phyloP scores from a whole-genome alignment of 2,113 vertebrate genomes.

The Anser brachyrhynchus region DNA sequence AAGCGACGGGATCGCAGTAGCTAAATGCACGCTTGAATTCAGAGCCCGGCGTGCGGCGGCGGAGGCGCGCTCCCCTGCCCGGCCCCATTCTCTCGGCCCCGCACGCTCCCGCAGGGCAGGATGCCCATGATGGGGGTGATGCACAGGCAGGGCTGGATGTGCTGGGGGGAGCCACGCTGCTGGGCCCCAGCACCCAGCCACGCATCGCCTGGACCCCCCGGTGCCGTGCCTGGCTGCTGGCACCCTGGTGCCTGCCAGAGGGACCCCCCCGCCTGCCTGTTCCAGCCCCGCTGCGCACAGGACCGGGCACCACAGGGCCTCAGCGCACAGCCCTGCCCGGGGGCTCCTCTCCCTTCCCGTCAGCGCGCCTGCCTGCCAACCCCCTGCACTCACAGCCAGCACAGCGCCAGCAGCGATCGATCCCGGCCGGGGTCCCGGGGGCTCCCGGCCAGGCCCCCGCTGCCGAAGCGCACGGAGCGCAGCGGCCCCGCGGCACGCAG shows the following conservation, averaged over 20 bases:
- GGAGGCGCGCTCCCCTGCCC: background rate
- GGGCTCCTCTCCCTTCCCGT: background rate
- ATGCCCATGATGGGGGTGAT: fast-evolving
- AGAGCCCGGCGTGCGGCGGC: background rate
- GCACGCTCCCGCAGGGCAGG: background rate
- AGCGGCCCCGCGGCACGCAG: too few species aligned
- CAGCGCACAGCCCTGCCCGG: background rate
- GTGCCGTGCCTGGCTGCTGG: fast-evolving
- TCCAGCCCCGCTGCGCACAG: background rate
- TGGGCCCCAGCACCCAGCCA: fast-evolving
- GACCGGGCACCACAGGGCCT: too few species aligned
- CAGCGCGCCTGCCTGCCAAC: fast-evolving
- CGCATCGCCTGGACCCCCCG: fast-evolving
- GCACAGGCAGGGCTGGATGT: background rate
- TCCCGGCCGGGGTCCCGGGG: background rate
- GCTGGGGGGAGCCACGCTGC: fast-evolving
- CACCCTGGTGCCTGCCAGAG: background rate
- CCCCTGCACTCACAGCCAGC: background rate
- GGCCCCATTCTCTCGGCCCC: fast-evolving
- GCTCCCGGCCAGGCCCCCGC: conserved; percentile 24
- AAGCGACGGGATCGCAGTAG: background rate
- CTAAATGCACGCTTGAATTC: background rate
- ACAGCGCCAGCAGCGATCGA: background rate
- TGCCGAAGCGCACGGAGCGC: conserved; percentile 32
- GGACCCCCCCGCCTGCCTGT: fast-evolving